Evolutionary conservation across 2,113 vertebrate genomes (phyloP), one percentile per base, ranked within the genome.

Genomic region (Galbula dea): DNA sequence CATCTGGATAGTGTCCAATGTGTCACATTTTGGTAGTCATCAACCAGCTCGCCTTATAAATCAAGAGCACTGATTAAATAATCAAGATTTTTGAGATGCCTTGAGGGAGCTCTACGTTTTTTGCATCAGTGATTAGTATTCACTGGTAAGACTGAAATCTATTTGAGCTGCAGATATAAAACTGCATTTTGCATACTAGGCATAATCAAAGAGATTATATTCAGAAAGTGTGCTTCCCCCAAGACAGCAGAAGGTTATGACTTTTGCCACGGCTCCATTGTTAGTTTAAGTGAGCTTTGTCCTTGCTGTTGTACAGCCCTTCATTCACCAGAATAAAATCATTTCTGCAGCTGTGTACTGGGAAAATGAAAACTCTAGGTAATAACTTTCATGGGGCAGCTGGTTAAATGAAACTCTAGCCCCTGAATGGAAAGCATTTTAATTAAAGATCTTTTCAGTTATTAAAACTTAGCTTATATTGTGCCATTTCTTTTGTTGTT

Each of bases 21-120:
- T 98, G 97, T 97, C 97, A 98, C 97, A 97, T 98, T 97, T 97
- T 91, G 94, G 97, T 97, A 98, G 95, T 96, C 97, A 97, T 98
- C 97, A 97, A 96, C 96, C 92, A 96, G 95, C 96, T 97, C 71
- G 96, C 95, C 96, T 98, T 97, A 97, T 96, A 97, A 98, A 98
- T 98, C 97, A 98, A 96, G 97, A 97, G 97, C 96, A 96, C 96
- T 98, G 98, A 98, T 98, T 98, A 98, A 98, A 98, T 97, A 97
- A 98, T 98, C 97, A 98, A 96, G 97, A 97, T 97, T 98, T 97
- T 97, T 98, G 97, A 98, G 97, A 97, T 96, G 96, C 86, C 96
- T 97, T 96, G 94, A 97, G 97, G 97, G 97, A 98, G 89, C 90
- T 55, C 68, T 88, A 96, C 43, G 51, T 90, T 96, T 91, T 96